Base-by-base conservation (phyloP, 2,888 invertebrate genomes). In the Brachynemurus nebulosus region DNA sequence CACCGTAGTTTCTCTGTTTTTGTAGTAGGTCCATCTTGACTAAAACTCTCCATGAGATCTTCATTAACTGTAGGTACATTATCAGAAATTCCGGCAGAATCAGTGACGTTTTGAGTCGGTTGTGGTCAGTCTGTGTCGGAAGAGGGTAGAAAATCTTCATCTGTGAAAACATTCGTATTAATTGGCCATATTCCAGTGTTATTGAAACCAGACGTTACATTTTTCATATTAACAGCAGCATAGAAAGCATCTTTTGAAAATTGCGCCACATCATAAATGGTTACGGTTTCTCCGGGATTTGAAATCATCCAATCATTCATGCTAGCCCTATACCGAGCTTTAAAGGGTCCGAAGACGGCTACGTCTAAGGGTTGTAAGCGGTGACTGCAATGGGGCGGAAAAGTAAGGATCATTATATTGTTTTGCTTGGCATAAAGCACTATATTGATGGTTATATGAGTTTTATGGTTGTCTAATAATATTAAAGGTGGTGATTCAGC, bases 281-380 rank as follows among this genome's bases (percentile, higher is more conserved):
- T 54, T 18, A 59, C 52, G 17, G 54, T 49, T 49, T 55, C 54
- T 5, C 58, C 57, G 30, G 57, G 57, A 46, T 60, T 48, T 39
- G 38, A 45, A 38, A 54, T 35, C 53, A 56, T 51, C 53, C 52
- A 56, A 57, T 54, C 47, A 47, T 49, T 4, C 61, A 56, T 25
- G 62, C 44, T 42, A 37, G 46, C 30, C 43, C 50, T 52, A 40
- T 47, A 49, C 19, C 40, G 44, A 16, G 47, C 42, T 46, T 55
- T 51, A 18, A 51, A 51, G 9, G 52, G 50, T 30, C 50, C 52
- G 44, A 42, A 53, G 9, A 55, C 49, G 7, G 51, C 18, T 14
- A 51, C 42, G 50, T 57, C 57, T n/a, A 57, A 47, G 16, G n/a
- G n/a, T n/a, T n/a, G n/a, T n/a, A n/a, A n/a, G n/a, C n/a, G n/a